phyloP scores from a whole-genome alignment of 2,888 invertebrate genomes.

The Brassicogethes aeneus region DNA sequence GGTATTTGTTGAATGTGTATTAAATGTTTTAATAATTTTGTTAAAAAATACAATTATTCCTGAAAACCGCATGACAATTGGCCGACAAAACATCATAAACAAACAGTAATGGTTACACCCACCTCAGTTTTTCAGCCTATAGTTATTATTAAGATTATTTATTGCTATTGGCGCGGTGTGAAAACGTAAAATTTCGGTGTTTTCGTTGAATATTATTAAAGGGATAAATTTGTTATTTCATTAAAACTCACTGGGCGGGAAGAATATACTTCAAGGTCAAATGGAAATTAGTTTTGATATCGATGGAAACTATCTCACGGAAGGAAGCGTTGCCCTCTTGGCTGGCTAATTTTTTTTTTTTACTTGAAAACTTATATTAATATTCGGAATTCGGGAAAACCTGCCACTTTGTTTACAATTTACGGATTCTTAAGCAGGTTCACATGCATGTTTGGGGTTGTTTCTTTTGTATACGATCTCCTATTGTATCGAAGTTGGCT shows the following conservation, averaged over 20 bases:
- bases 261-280: constrained; percentile 34
- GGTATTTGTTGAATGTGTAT: background rate
- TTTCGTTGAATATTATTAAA: too few species aligned
- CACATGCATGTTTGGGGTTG: background rate
- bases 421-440: background rate
- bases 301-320: constrained; percentile 3
- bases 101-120: constrained; percentile 15
- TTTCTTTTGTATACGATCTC: background rate
- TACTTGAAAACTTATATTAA: too few species aligned
- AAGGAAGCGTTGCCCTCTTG: constrained; percentile 17
- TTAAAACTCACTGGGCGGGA: constrained; percentile 30
- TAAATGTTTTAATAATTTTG: background rate
- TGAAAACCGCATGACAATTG: background rate
- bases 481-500: background rate
- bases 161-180: too few species aligned
- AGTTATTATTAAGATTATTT: too few species aligned
- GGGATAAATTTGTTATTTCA: background rate
- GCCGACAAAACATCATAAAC: background rate
- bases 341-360: too few species aligned
- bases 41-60: background rate
- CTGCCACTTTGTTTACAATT: background rate
- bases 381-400: too few species aligned
- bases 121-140: too few species aligned
- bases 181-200: too few species aligned
- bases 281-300: constrained; percentile 31